Percentiles rank a stretch among this genome's conserved stretches.
phyloP scores from a whole-genome alignment of 1,140 invertebrate genomes.

The Brachionus rubens region DNA sequence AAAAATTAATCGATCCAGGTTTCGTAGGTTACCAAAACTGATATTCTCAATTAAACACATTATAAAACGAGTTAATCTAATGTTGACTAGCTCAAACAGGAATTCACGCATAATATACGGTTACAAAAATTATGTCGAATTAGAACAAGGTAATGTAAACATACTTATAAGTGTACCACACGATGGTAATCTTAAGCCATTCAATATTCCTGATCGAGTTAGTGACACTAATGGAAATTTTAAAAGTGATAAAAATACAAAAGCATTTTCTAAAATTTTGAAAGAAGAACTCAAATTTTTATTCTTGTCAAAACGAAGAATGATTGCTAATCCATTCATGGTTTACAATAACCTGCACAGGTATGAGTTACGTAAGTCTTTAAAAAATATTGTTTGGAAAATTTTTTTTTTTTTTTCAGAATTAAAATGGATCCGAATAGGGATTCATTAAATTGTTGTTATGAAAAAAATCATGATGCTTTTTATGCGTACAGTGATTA shows the following conservation, averaged over 20 bases:
- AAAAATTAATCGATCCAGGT: no score
- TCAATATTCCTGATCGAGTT: background rate
- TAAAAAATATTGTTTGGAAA: no score
- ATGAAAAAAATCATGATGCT: background rate
- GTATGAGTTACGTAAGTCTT: background rate
- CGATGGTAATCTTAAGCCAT: background rate
- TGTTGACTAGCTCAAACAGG: background rate
- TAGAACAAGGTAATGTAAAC: constrained; percentile 26
- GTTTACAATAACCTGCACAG: constrained; percentile 39
- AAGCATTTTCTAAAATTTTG: background rate
- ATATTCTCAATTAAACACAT: no score
- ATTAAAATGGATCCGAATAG: constrained; percentile 45
- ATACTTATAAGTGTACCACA: constrained; percentile 28
- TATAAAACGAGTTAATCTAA: background rate
- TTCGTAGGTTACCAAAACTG: no score
- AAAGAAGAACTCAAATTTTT: constrained; percentile 4
- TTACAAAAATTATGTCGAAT: constrained; percentile 26
- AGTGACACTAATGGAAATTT: constrained; percentile 37
- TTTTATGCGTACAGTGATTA: constrained; percentile 13
- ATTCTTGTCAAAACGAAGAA: background rate
- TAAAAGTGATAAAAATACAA: constrained; percentile 21
- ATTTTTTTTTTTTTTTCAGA: constrained; percentile 1
- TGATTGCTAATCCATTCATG: background rate
- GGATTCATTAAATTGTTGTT: constrained; percentile 30
- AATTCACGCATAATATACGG: background rate